These are phyloP conservation scores for Philypnodon macrostomus DNA, from an alignment of 2,797 vertebrate genomes.

Conservation along the genomic window DNA sequence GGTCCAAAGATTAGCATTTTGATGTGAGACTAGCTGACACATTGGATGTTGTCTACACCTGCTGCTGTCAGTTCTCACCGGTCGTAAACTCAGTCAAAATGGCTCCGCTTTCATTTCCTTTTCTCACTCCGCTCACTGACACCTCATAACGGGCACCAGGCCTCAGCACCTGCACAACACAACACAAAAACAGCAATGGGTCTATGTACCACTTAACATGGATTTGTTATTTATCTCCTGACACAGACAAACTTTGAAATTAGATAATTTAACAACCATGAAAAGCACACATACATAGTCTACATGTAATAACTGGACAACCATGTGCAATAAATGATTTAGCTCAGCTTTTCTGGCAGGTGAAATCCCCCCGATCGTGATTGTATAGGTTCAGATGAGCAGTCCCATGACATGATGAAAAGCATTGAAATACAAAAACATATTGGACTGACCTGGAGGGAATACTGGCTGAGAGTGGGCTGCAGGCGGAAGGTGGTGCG, in stretches of 20 bases:
- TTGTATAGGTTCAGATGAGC: constrained; percentile 13
- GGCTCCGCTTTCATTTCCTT: constrained; percentile 84
- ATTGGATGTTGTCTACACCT: constrained; percentile 32
- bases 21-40: too few relatives aligned
- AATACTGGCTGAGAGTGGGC: constrained; percentile 94
- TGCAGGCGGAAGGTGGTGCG: constrained; percentile 92
- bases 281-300: constrained; percentile 9
- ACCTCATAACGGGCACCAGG: constrained; percentile 88
- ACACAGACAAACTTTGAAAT: constrained; percentile 27
- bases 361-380: constrained; percentile 15
- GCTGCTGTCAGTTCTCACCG: constrained; percentile 79
- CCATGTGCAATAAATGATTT: constrained; percentile 26
- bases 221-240: constrained; percentile 36
- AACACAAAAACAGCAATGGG: constrained; percentile 7
- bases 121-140: constrained; percentile 84
- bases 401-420: constrained; percentile 12
- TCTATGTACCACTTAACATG: constrained; percentile 22
- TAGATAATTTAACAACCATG: constrained; percentile 36
- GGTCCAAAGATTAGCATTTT: too few relatives aligned
- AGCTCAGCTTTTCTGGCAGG: constrained; percentile 14
- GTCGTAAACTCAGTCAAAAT: constrained; percentile 87
- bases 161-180: constrained; percentile 82
- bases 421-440: constrained; percentile 8
- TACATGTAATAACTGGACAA: constrained; percentile 13
- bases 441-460: constrained; percentile 82